A percentile compares a stretch with the other conserved stretches of the same genome.
Conservation (phyloP, 2,797 vertebrate genomes). For the Urocyon cinereoargenteus region DNA sequence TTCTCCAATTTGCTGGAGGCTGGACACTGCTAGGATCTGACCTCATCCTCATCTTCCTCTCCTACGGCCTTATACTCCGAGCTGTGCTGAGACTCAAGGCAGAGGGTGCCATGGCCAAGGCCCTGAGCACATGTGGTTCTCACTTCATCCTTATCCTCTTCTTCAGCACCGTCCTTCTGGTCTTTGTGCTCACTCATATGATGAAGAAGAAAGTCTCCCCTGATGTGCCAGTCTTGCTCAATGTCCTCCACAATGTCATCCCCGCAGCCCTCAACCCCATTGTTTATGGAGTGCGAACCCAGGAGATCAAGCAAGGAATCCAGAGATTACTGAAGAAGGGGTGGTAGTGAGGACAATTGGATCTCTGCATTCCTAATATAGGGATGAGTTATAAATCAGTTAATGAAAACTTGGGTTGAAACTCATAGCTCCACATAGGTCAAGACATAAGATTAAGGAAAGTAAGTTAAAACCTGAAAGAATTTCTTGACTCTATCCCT, state of each 20-base stretch:
- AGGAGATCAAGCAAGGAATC: conserved; percentile 84
- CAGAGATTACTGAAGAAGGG: conserved; percentile 73
- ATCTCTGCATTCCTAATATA: background rate
- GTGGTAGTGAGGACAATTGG: background rate
- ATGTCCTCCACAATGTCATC: conserved; percentile 62
- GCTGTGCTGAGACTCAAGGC: conserved; percentile 78
- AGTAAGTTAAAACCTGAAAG: background rate
- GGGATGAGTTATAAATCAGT: background rate
- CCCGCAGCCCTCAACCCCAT: conserved; percentile 84
- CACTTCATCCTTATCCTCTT: conserved; percentile 79
- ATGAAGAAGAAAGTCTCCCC: conserved; percentile 13
- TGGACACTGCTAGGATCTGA: conserved; percentile 56
- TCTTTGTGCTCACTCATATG: conserved; percentile 60
- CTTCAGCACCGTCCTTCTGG: conserved; percentile 77
- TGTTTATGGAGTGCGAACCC: conserved; percentile 85
- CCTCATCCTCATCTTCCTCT: conserved; percentile 77
- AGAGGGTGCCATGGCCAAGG: conserved; percentile 70
- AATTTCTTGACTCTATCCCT: background rate
- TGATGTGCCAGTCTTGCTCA: conserved; percentile 64
- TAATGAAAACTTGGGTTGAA: background rate
- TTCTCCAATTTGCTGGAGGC: conserved; percentile 54
- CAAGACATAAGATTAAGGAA: background rate
- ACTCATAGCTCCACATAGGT: background rate
- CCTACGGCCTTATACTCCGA: conserved; percentile 75
- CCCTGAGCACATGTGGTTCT: conserved; percentile 73